Base-by-base conservation (phyloP, 2,888 invertebrate genomes). In the Drosophila falleni region DNA sequence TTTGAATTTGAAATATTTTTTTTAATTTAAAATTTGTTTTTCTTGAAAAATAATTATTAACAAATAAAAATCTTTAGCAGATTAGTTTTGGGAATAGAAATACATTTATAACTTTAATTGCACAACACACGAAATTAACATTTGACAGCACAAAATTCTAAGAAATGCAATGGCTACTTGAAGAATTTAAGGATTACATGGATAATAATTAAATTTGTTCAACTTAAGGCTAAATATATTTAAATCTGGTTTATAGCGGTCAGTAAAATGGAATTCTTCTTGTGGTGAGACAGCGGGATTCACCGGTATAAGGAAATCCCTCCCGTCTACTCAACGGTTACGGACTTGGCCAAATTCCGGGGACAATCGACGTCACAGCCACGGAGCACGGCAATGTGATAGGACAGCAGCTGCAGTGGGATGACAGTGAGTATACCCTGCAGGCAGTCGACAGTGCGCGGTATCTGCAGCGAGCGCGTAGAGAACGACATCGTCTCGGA, bases 361-460 rank as follows among this genome's bases (percentile, higher is more conserved):
- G 99, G 99, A 92, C 99, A 98, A 93, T 99, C 99, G 41, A 99
- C 98, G 92, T 99, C 99, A 93, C 98, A 98, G 63, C 96, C 98
- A 70, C 97, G 95, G 75, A 98, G 94, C 13, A 99, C 98, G 23
- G 99, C 99, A 90, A 99, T 98, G 93, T 99, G 99, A 93, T 98
- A 99, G 64, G 98, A 98, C 15, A 99, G 94, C 67, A 99, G 94
- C 93, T 99, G 99, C 96, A 99, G 96, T 8, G 99, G 99, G 92
- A 99, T 99, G 56, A 99, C 99, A 0, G 98, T 97, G 33, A 99
- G 94, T 79, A 99, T 95, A 54, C 98, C 98, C 93, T 94, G 97
- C 29, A 99, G 95, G 91, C 99, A 99, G 92, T 99, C 99, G 10
- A 99, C 99, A 0, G 98, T 97, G 92, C 96, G 96, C 8, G 99